Evolutionary conservation across 1,140 invertebrate genomes (phyloP), one percentile per base, ranked within the genome.

Genomic region (Drosophila ficusphila): DNA sequence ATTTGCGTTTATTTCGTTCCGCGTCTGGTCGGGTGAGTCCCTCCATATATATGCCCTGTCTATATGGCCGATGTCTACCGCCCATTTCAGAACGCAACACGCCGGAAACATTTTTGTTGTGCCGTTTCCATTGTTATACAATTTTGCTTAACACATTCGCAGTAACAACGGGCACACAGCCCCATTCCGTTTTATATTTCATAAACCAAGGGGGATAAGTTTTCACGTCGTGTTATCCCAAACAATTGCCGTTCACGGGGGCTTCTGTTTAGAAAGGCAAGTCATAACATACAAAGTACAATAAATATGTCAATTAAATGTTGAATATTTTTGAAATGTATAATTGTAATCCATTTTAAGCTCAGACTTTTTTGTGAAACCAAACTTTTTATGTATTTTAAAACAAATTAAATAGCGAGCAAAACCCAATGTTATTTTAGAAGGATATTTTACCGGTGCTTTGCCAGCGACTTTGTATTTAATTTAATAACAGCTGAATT

Each of bases 1-100:
- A 72, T 85, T 85, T 79, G 65, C 71, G 58, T 60, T 75, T 79
- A 57, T 79, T 78, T 71, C 76, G 70, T 61, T 53, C 73, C 75
- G 52, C 53, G 56, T 61, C 60, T 85, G 79, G 27, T 42, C 53
- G 39, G 54, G 34, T 57, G 79, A 36, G 25, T 57, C 23, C 19
- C 27, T 31, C 60, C 18, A 48, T 48, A 48, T 49, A 31, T 29
- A 49, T 14, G 25, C 16, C 44, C 61, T 54, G 52, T 38, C 61
- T 42, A 48, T 48, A 41, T 29, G 47, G 27, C 38, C 49, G 9
- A 46, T 54, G 65, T 72, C 67, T 72, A 27, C 38, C 38, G 36
- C 11, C 18, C 48, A 23, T 60, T 51, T 72, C 42, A 36, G 31
- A 65, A 39, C 36, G 69, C 69, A 83, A 65, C 74, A 60, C 69